A percentile compares a stretch with the other conserved stretches of the same genome.
Conservation (phyloP, 1,140 invertebrate genomes). For the Helicorthomorpha holstii region DNA sequence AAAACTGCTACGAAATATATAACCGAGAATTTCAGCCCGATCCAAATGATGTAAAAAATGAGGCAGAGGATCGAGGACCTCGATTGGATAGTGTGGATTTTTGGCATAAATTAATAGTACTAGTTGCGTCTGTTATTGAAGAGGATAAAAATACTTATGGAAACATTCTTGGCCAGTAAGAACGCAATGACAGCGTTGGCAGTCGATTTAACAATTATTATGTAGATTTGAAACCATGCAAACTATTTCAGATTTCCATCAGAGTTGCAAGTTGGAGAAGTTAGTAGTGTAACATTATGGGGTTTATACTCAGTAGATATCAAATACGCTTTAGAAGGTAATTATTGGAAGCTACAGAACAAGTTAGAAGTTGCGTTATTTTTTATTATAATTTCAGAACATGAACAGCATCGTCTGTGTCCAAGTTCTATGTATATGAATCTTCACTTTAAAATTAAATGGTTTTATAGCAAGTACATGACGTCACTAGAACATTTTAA, state of each 20-base stretch:
- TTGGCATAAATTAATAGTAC: constrained; percentile 94
- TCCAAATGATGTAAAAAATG: constrained; percentile 68
- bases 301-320: constrained; percentile 90
- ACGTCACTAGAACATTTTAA: constrained; percentile 94
- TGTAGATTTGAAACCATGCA: background rate
- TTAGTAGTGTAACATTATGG: constrained; percentile 97
- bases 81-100: constrained; percentile 84
- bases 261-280: constrained; percentile 47
- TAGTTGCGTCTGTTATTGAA: constrained; percentile 96
- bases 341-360: no score
- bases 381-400: constrained; percentile 40
- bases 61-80: constrained; percentile 74
- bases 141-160: constrained; percentile 97
- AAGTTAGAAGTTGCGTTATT: background rate
- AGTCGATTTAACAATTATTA: constrained; percentile 1
- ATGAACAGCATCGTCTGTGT: constrained; percentile 85
- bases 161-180: constrained; percentile 88
- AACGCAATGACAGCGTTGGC: background rate
- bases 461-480: constrained; percentile 97
- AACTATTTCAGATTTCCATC: constrained; percentile 41
- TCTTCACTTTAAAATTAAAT: constrained; percentile 97
- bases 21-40: constrained; percentile 83
- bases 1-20: constrained; percentile 93
- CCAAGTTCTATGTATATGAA: constrained; percentile 99
- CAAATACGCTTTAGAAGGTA: constrained; percentile 82